These are phyloP conservation scores for Hydroisotoma schaefferi DNA, from an alignment of 2,888 invertebrate genomes.

Conservation along the genomic window DNA sequence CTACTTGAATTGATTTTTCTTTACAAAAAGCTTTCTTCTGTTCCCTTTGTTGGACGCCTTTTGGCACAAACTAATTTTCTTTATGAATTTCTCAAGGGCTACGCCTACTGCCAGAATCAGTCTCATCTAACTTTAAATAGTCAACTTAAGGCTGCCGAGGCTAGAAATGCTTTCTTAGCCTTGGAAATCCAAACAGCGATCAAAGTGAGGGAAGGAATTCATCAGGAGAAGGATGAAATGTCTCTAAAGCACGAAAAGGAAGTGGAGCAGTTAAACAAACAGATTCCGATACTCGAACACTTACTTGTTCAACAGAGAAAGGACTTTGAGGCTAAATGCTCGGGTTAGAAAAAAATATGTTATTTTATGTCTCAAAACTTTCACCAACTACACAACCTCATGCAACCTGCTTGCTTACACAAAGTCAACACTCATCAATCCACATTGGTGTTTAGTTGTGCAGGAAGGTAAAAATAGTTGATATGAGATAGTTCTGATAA, in stretches of 20 bases:
- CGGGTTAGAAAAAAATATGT: too few species aligned
- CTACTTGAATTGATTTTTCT: too few species aligned
- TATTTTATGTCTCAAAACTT: too few species aligned
- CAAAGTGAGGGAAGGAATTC: neutral
- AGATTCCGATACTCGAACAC: neutral
- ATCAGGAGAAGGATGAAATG: slow-evolving; percentile 17
- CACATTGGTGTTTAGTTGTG: neutral
- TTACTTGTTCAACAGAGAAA: neutral
- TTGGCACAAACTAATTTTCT: neutral
- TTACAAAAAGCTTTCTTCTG: neutral
- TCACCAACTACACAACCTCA: too few species aligned
- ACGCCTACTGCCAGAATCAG: slow-evolving; percentile 6
- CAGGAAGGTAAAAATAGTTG: neutral
- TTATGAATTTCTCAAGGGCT: neutral
- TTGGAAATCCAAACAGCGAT: neutral
- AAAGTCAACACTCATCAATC: too few species aligned
- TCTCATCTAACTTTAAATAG: slow-evolving; percentile 9
- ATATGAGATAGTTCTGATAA: neutral
- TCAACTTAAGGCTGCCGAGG: slow-evolving; percentile 20
- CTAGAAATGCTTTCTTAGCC: slow-evolving; percentile 8
- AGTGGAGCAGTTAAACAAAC: neutral
- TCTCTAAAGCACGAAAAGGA: slow-evolving; percentile 14
- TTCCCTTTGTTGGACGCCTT: too few species aligned
- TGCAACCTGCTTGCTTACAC: too few species aligned
- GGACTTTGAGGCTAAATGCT: slow-evolving; percentile 3